Evolutionary conservation across 2,797 vertebrate species (phyloP).

Genomic region (Gymnocypris eckloni): DNA sequence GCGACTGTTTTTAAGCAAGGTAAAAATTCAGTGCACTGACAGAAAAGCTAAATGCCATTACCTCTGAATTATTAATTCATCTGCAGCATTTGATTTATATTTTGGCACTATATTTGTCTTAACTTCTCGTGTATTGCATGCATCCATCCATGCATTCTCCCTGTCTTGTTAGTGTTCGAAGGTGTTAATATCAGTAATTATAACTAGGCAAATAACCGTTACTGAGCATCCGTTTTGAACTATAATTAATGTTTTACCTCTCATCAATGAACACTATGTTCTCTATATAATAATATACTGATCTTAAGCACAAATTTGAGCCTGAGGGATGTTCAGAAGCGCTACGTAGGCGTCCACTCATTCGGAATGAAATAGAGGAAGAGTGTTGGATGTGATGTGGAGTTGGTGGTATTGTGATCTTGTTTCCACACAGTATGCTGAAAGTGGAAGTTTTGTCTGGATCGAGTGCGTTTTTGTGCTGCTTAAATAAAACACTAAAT

Average conservation of each 20-base stretch:
- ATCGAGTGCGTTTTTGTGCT: conserved; percentile 49
- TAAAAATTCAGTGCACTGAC: conserved; percentile 55
- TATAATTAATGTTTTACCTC: conserved; percentile 46
- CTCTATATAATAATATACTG: conserved; percentile 19
- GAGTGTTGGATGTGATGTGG: background rate
- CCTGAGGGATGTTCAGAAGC: conserved; percentile 9
- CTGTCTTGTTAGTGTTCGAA: conserved; percentile 35
- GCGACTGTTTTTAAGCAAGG: background rate
- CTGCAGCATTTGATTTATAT: conserved; percentile 62
- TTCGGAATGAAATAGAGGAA: background rate
- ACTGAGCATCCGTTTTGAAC: conserved; percentile 36
- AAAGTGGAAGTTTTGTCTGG: conserved; percentile 32
- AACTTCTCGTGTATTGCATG: conserved; percentile 70
- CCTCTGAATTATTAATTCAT: conserved; percentile 58
- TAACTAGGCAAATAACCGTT: conserved; percentile 36
- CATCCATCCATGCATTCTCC: conserved; percentile 56
- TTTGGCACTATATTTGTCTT: conserved; percentile 37
- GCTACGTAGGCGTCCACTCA: background rate
- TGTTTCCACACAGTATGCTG: conserved; percentile 7
- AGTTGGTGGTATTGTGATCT: conserved; percentile 25
- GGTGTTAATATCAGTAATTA: conserved; percentile 30
- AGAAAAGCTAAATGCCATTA: conserved; percentile 68
- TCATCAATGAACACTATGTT: conserved; percentile 39
- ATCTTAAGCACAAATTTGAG: conserved; percentile 35
- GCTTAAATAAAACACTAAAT: conserved; percentile 63